Base-by-base conservation (phyloP, 92 coral and sea anemone genomes). In the Porites lobata region DNA sequence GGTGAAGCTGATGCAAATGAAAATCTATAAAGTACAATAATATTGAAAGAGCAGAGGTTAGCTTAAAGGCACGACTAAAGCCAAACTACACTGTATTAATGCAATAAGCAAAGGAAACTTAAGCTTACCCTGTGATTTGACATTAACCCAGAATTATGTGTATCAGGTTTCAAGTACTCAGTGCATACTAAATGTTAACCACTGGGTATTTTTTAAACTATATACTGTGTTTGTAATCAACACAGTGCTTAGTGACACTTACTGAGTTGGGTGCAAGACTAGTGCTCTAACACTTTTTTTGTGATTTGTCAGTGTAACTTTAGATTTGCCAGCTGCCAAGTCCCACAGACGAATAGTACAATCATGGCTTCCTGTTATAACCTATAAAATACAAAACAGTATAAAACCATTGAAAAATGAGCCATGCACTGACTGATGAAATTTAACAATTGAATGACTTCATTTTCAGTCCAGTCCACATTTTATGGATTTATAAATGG, bases 341-440 rank as follows among this genome's bases (percentile, higher is more conserved):
- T 96, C 99, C 99, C 99, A 96, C 68, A 96, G 92, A 56, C 95
- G 94, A 52, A 96, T 92, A 43, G 99, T 96, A 73, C 99, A 96
- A 62, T 96, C 99, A 88, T 96, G 99, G 66, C 99, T 96, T 50
- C 98, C 99, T 67, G 99, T 96, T 22, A 95, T 93, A 53, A 96
- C 96, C 99, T 96, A 81, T 38, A 88, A 59, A 38, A 17, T 15
- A 74, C 52, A 17, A 79, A 67, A 19, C 72, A 67, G 19, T 8
- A 18, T 15, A 21, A 12, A 56, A 14, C 47, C 47, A 38, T 38
- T 0, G 47, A 38, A 38, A 38, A 38, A 38, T 4, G 6, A 38
- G 47, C 4, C 47, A 38, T 0, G 6, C 47, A 4, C 47, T 38
- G 6, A 38, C 47, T 38, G 47, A 3, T 38, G 47, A 38, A 38